Evolutionary conservation across 2,113 vertebrate genomes (phyloP).

Genomic region (Solea solea): DNA sequence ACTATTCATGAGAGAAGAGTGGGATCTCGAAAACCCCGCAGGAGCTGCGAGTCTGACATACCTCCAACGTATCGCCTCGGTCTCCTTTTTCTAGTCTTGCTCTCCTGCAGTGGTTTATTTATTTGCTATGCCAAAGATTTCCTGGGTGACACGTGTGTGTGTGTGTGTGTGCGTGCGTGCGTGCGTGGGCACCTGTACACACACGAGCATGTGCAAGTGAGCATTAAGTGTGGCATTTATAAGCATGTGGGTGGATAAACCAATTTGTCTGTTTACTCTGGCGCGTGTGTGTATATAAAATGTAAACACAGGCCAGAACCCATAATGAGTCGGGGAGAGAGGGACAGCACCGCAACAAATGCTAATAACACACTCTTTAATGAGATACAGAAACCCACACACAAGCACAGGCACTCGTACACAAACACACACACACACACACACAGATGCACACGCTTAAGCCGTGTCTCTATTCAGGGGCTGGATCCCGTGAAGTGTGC

Average conservation of each 20-base stretch:
- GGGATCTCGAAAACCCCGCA: slow-evolving; percentile 47
- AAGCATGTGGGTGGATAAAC: slow-evolving; percentile 52
- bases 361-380: slow-evolving; percentile 51
- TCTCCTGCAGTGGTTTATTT: slow-evolving; percentile 71
- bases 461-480: no score
- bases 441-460: not conserved
- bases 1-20: slow-evolving; percentile 74
- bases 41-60: slow-evolving; percentile 61
- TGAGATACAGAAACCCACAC: slow-evolving; percentile 19
- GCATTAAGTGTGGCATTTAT: slow-evolving; percentile 57
- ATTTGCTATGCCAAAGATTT: slow-evolving; percentile 74
- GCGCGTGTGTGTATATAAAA: slow-evolving; percentile 21
- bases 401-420: not conserved
- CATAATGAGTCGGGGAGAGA: slow-evolving; percentile 59
- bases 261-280: slow-evolving; percentile 8
- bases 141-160: slow-evolving; percentile 41
- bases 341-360: slow-evolving; percentile 46
- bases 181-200: slow-evolving; percentile 7
- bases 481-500: no score
- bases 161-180: not conserved
- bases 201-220: slow-evolving; percentile 19
- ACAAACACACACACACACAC: slow-evolving; percentile 18
- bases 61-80: slow-evolving; percentile 48
- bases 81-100: slow-evolving; percentile 58
- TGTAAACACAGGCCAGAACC: slow-evolving; percentile 55